These are phyloP conservation scores for Sciurus niger DNA, from an alignment of 2,113 vertebrate genomes.

Conservation along the genomic window DNA sequence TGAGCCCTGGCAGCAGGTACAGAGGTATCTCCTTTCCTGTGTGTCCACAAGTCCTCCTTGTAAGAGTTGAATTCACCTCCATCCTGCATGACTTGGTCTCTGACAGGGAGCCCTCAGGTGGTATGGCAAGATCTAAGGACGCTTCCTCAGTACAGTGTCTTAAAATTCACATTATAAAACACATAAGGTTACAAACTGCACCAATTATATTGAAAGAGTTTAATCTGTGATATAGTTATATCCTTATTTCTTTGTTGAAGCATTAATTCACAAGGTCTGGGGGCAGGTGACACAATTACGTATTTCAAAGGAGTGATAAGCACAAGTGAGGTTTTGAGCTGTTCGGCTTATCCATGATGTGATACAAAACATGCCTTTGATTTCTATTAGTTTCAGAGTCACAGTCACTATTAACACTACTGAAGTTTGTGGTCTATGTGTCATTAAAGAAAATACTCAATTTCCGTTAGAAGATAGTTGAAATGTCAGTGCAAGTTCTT, in stretches of 20 bases:
- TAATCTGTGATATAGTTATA: background rate
- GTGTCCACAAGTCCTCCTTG: background rate
- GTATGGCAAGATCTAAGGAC: background rate
- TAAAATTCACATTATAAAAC: conserved; percentile 36
- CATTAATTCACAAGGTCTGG: background rate
- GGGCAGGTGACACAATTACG: background rate
- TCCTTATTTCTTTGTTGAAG: background rate
- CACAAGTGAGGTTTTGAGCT: background rate
- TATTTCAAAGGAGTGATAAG: background rate
- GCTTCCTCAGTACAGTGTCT: background rate
- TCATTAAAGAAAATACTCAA: background rate
- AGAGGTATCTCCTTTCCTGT: background rate
- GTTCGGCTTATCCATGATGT: background rate
- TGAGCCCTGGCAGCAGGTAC: fast-evolving
- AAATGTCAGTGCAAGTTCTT: background rate
- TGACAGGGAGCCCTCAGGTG: background rate
- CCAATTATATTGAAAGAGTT: background rate
- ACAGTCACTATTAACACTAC: background rate
- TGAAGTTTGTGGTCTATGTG: background rate
- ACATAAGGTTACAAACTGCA: background rate
- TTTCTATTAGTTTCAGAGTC: background rate
- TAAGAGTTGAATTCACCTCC: background rate
- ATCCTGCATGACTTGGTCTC: background rate
- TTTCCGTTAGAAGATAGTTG: background rate
- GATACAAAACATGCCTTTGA: background rate